Evolutionary conservation across 2,888 invertebrate genomes (phyloP).

Genomic region (Thumatha senex): DNA sequence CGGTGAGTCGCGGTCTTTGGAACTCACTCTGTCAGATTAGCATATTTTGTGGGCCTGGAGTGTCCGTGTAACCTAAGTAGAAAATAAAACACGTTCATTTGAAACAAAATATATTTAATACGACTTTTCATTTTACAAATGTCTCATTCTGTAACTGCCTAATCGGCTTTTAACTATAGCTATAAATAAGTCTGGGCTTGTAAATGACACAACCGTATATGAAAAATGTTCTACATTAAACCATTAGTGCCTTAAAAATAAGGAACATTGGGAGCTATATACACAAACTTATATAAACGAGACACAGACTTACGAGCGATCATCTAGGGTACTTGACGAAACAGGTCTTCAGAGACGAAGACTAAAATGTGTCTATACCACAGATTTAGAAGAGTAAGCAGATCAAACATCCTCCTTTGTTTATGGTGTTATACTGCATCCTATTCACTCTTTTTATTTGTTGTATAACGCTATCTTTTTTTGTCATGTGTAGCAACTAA

Average conservation of each 20-base stretch:
- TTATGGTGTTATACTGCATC: too few species aligned
- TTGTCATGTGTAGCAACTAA: too few species aligned
- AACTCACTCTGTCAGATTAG: too few species aligned
- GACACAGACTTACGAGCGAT: constrained; percentile 28
- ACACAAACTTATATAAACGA: constrained; percentile 55
- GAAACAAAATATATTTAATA: constrained; percentile 81
- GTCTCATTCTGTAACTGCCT: constrained; percentile 55
- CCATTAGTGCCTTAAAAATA: constrained; percentile 70
- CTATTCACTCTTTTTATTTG: too few species aligned
- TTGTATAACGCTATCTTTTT: too few species aligned
- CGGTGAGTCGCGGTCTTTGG: too few species aligned
- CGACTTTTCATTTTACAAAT: constrained; percentile 73
- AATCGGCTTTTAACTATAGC: constrained; percentile 52
- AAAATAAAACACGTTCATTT: constrained; percentile 30
- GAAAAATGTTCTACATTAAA: constrained; percentile 57
- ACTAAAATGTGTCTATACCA: too few species aligned
- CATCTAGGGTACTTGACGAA: background rate
- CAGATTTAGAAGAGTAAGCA: too few species aligned
- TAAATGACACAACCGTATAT: constrained; percentile 69
- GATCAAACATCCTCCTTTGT: too few species aligned
- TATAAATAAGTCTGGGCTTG: constrained; percentile 58
- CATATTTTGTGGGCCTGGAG: too few species aligned
- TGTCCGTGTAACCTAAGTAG: too few species aligned
- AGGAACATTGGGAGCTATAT: constrained; percentile 67
- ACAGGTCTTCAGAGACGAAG: too few species aligned